A percentile compares a stretch with the other conserved stretches of the same genome.
phyloP scores from a whole-genome alignment of 2,888 invertebrate species.

The Litoditis marina region DNA sequence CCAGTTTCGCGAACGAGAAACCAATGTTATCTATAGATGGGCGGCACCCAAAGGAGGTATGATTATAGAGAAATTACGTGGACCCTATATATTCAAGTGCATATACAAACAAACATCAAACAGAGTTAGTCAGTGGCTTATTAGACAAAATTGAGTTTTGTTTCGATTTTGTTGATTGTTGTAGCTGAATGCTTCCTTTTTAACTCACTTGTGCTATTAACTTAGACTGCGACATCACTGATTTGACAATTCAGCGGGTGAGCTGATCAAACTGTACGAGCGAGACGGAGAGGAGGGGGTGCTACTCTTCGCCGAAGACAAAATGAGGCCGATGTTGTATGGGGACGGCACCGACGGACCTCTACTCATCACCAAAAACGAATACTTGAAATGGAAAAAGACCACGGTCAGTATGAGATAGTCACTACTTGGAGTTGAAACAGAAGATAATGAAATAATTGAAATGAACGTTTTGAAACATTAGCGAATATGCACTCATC shows the following conservation, averaged over 20 bases:
- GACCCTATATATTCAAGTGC: too few species aligned
- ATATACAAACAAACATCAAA: too few species aligned
- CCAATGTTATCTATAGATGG: constrained; percentile 62
- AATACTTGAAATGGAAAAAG: constrained; percentile 79
- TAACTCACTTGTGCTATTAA: neutral
- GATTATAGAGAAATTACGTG: too few species aligned
- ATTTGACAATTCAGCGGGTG: constrained; percentile 69
- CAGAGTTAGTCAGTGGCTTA: too few species aligned
- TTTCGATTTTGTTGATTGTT: too few species aligned
- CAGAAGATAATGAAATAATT: too few species aligned
- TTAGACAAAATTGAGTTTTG: too few species aligned
- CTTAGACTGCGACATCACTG: neutral
- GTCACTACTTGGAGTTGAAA: too few species aligned
- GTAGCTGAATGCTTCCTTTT: too few species aligned
- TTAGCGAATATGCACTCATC: too few species aligned
- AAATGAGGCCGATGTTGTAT: constrained; percentile 57
- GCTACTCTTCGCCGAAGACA: constrained; percentile 47
- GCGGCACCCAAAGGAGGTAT: constrained; percentile 54
- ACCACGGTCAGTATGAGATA: too few species aligned
- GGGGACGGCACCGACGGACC: constrained; percentile 76
- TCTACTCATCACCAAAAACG: constrained; percentile 75
- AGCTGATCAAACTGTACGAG: constrained; percentile 75
- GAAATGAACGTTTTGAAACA: too few species aligned
- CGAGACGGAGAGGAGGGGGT: constrained; percentile 71
- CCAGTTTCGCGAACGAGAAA: constrained; percentile 61